These are phyloP conservation scores for Cygnus olor DNA, from an alignment of 2,797 vertebrate genomes.

Conservation along the genomic window DNA sequence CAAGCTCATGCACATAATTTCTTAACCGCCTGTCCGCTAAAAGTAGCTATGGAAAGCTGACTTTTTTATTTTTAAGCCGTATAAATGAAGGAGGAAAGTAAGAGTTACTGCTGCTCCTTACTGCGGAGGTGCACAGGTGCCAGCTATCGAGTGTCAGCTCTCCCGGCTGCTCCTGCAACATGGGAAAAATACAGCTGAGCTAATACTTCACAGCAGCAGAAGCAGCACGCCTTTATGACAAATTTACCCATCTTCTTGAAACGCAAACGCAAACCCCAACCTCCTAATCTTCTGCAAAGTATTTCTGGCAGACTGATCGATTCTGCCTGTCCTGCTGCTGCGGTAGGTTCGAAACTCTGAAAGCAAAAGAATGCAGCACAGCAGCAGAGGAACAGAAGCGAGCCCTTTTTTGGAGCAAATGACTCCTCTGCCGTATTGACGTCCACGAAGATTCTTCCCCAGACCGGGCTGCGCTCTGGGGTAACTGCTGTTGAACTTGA, in stretches of 20 bases:
- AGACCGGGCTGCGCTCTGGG: not conserved
- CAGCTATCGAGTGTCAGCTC: not conserved
- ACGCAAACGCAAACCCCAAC: conserved; percentile 19
- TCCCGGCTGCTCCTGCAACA: not conserved
- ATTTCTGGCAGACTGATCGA: conserved; percentile 37
- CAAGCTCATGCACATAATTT: not conserved
- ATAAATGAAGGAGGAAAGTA: not conserved
- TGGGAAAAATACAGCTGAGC: not conserved
- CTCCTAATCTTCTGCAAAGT: conserved; percentile 19
- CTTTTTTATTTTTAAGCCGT: not conserved
- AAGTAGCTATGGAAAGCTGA: fast-evolving
- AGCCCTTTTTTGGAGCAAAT: not conserved
- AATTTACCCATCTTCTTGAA: not conserved
- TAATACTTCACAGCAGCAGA: not conserved
- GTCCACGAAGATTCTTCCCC: conserved; percentile 22
- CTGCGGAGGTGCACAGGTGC: not conserved
- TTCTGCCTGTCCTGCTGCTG: not conserved
- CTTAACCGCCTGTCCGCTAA: not conserved
- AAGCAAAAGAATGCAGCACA: not conserved
- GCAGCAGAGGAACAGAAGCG: not conserved
- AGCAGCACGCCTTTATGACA: not conserved
- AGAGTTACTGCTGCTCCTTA: not conserved
- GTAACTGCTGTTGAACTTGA: conserved; percentile 8
- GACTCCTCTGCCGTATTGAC: conserved; percentile 3
- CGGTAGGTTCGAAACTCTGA: conserved; percentile 25